Conservation (phyloP, 35 echinoderm and acorn worm species). For the Patiria miniata region DNA sequence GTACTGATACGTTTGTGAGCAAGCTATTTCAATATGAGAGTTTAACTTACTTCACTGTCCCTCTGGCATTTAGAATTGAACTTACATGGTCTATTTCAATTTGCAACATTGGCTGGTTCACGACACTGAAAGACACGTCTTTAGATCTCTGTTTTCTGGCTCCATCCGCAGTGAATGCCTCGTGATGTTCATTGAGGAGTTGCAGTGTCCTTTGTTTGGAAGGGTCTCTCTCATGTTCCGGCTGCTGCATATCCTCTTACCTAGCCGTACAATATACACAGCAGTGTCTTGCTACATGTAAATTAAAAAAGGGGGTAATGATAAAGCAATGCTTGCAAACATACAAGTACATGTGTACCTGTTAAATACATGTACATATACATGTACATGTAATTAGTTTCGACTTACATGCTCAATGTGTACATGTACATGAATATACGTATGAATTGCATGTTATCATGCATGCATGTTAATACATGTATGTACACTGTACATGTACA, state of each 20-base stretch:
- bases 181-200: neutral
- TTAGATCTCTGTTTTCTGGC: neutral
- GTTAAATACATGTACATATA: neutral
- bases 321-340: neutral
- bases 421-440: neutral
- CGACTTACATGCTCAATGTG: neutral
- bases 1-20: neutral
- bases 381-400: too few species aligned
- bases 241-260: constrained; percentile 34
- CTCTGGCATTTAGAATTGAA: neutral
- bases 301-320: neutral
- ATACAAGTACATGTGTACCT: neutral
- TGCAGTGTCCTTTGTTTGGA: neutral
- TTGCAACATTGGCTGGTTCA: neutral
- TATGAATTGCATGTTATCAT: too few species aligned
- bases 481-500: neutral
- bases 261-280: constrained; percentile 49
- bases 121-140: constrained; percentile 1
- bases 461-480: neutral
- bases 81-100: constrained; percentile 25
- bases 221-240: neutral
- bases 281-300: constrained; percentile 40
- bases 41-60: neutral
- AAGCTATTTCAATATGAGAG: neutral
- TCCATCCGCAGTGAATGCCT: neutral